Base-by-base conservation (phyloP, 2,113 vertebrate species). In the Lonchura striata region DNA sequence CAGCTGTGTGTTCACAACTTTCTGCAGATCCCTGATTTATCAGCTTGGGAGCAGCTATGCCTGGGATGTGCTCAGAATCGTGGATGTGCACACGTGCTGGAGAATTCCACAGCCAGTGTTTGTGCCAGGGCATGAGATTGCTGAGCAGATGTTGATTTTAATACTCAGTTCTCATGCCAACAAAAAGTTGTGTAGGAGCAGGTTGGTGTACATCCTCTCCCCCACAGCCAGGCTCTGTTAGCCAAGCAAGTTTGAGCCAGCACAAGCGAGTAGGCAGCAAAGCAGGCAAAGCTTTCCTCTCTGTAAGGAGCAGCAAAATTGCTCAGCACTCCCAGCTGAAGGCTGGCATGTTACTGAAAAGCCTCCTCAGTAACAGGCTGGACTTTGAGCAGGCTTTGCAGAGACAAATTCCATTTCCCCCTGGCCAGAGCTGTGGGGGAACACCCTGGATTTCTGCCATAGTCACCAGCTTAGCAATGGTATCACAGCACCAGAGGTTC, bases 381-480 rank as follows among this genome's bases (percentile, higher is more conserved):
- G 86, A 94, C 96, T 92, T 95, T 77, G 88, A 86, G 92, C 92
- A 59, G 88, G 59, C 88, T 97, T 42, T 93, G 79, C 88, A 81
- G 88, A 93, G 71, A 61, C 59, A 90, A 88, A 93, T 83, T 90
- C 88, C 90, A 88, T 17, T 80, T 76, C 71, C 54, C 37, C 71
- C 74, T 61, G 61, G 74, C 54, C 3, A 1, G 46, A 80, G 88
- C 63, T 42, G 17, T 65, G 81, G 66, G 79, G 70, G 54, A 72
- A 77, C 2, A 1, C 54, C 24, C 22, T 80, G 82, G 63, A 77
- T 77, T 83, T 63, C 68, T 86, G 85, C 80, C 82, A 72, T 1
- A 22, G 85, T 37, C 6, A 3, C 65, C 71, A 83, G 80, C 79
- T 82, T 31, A 33, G 31, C 72, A 92, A 70, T 22, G 88, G 21